Percentiles rank a stretch among this genome's conserved stretches.
Evolutionary conservation across 1,140 invertebrate species (phyloP).

Genomic region (Neodiprion fabricii): DNA sequence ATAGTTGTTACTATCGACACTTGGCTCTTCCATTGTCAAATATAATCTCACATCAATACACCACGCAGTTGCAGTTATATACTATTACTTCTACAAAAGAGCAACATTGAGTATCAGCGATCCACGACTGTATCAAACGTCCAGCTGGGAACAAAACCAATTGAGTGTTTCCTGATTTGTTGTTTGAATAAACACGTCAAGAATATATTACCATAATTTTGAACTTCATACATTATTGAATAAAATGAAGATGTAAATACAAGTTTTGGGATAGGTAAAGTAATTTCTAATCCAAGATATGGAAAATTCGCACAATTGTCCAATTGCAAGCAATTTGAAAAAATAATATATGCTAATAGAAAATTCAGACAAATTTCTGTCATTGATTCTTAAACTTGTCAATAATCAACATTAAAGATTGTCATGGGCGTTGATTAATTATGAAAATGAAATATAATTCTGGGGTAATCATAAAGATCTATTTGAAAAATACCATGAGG

Average conservation of each 20-base stretch:
- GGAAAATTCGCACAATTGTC: not conserved
- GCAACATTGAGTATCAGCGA: constrained; percentile 74
- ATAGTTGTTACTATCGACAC: too few species aligned
- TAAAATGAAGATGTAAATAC: not conserved
- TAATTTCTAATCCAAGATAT: too few species aligned
- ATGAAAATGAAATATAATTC: too few species aligned
- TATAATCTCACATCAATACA: not conserved
- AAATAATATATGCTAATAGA: not conserved
- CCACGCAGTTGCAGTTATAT: constrained; percentile 72
- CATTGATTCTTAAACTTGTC: not conserved
- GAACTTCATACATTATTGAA: not conserved
- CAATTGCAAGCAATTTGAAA: not conserved
- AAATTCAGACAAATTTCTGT: not conserved
- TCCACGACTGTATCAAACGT: constrained; percentile 75
- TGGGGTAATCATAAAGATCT: too few species aligned
- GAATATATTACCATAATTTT: constrained; percentile 19
- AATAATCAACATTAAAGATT: not conserved
- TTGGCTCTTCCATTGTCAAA: too few species aligned
- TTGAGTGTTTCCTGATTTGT: constrained; percentile 38
- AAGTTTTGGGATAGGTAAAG: not conserved
- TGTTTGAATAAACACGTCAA: constrained; percentile 21
- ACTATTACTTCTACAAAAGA: constrained; percentile 78
- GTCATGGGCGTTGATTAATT: too few species aligned
- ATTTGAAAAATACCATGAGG: too few species aligned
- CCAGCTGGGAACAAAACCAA: constrained; percentile 72